Evolutionary conservation across 1,140 invertebrate species (phyloP), one percentile per base, ranked within the genome.

Genomic region (Drosophila sp.): DNA sequence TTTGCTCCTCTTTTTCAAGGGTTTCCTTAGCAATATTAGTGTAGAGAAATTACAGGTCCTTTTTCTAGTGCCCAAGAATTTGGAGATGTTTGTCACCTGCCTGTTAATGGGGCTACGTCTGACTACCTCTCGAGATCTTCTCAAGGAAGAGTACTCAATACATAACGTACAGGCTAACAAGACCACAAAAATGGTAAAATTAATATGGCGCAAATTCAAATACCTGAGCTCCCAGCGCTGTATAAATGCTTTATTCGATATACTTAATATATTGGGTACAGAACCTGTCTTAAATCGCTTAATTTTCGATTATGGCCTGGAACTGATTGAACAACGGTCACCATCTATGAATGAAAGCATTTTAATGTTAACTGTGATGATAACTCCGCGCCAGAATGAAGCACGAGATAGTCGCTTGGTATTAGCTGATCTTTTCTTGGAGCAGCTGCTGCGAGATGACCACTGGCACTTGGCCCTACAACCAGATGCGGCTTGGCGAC

Each of bases 391-490:
- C 17, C 54, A 54, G 10, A 57, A 30, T 0, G 40, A n/a, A 32
- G 66, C 64, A 6, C 70, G 77, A 2, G 55, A 68, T 6, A 79
- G 63, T 35, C 71, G 72, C 2, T 40, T 80, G 7, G 40, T 74
- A 32, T 63, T 91, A 29, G 64, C 78, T 0, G 40, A 78, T 56
- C 60, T 81, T 1, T 65, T 91, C 1, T 30, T 90, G 17, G 67
- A 90, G 11, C 67, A 90, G 27, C 11, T 90, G 1, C 67, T 90
- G 0, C 23, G 60, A 4, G 90, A 90, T 11, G 80, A 89, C 27
- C 91, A 92, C 57, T 92, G 91, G 91, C 66, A 90, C 35, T 60
- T 92, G 56, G 70, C 89, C 4, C 40, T 91, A 8, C 72, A 91
- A 29, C 79, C 90, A 0, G 86, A 91, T 70, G 63, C 72, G 38